Evolutionary conservation across 2,797 vertebrate species (phyloP).

Genomic region (Petrocephalus sullivani): DNA sequence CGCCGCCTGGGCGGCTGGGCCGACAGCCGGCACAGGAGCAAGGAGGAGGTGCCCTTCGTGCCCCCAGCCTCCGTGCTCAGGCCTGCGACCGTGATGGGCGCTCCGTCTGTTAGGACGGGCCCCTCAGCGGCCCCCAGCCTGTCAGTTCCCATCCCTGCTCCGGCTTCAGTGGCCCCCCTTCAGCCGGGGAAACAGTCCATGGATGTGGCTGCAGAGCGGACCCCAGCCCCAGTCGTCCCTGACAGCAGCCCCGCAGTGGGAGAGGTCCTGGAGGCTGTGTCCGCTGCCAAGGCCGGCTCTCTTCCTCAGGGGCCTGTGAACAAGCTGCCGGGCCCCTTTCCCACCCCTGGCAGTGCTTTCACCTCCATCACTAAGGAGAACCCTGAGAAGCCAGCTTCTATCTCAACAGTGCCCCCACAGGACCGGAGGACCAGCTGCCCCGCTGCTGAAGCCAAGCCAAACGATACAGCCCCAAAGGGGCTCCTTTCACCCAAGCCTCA

Average conservation of each 20-base stretch:
- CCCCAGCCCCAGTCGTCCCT: constrained; percentile 13
- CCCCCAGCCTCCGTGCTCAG: constrained; percentile 53
- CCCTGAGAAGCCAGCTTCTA: constrained; percentile 45
- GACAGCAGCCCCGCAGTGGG: constrained; percentile 19
- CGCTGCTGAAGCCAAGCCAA: constrained; percentile 6
- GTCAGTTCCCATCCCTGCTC: constrained; percentile 41
- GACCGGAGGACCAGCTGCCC: constrained; percentile 29
- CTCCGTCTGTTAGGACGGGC: constrained; percentile 43
- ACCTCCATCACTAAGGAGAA: constrained; percentile 59
- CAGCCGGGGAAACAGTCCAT: constrained; percentile 32
- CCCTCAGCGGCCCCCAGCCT: constrained; percentile 50
- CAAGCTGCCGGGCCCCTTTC: constrained; percentile 47
- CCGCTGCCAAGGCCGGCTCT: constrained; percentile 28
- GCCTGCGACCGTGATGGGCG: constrained; percentile 51
- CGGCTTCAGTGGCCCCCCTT: constrained; percentile 38
- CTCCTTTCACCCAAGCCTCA: constrained; percentile 26
- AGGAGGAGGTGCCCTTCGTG: constrained; percentile 41
- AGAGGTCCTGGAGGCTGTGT: constrained; percentile 27
- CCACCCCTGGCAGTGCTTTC: constrained; percentile 66
- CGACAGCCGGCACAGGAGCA: constrained; percentile 29
- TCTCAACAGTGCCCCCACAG: constrained; percentile 29
- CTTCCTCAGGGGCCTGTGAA: constrained; percentile 37
- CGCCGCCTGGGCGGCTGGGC: constrained; percentile 47
- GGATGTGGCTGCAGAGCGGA: constrained; percentile 33
- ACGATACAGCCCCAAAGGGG: constrained; percentile 31